Evolutionary conservation across 2,797 vertebrate species (phyloP), one percentile per base, ranked within the genome.

Genomic region (Alectoris magna): DNA sequence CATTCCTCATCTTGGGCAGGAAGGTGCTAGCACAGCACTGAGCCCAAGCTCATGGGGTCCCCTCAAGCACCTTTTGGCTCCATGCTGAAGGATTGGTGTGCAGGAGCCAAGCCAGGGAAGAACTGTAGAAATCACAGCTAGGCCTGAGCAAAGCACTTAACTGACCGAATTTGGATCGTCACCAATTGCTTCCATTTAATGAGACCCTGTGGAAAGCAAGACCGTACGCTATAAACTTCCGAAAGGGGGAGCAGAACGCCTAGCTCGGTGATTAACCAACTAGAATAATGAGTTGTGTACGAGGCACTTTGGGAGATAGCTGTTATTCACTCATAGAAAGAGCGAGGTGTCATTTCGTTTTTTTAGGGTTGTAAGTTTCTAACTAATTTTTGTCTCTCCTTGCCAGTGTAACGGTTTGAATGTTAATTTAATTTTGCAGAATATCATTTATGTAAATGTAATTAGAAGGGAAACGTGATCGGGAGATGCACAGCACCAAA

Each of bases 401-500:
- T 97, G 96, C 91, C 96, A 97, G 98, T 93, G 95, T 98, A 98
- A 98, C 97, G 97, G 97, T 98, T 98, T 97, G 97, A 98, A 98
- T 97, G 97, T 98, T 98, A 98, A 99, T 99, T 98, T 98, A 98
- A 99, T 99, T 98, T 98, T 98, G 98, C 97, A 98, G 98, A 98
- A 98, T 98, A 99, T 99, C 98, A 99, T 99, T 99, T 99, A 99
- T 99, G 98, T 99, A 99, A 99, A 99, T 99, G 98, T 98, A 99
- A 99, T 99, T 99, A 99, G 98, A 98, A 98, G 93, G 98, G 98
- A 98, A 99, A 99, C 98, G 98, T 97, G 98, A 99, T 98, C 98
- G 96, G 92, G 97, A 98, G 98, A 98, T 97, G 96, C 98, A 97
- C 97, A 97, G 98, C 97, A 98, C 98, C 98, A 98, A 98, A 98